phyloP scores from a whole-genome alignment of 2,113 vertebrate genomes.

The Ancistrus triradiatus region DNA sequence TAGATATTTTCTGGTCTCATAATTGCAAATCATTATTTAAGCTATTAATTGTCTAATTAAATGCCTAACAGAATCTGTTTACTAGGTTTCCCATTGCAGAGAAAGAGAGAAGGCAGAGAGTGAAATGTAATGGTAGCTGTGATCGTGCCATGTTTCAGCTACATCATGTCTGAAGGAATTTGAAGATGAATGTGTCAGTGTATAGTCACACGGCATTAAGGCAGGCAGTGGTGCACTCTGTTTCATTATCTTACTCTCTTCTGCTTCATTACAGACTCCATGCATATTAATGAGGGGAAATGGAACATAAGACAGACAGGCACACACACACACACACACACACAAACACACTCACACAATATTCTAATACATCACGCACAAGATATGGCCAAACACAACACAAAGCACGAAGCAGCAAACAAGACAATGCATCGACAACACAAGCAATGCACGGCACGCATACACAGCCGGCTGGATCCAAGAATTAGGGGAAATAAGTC shows the following conservation, averaged over 20 bases:
- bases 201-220: slow-evolving; percentile 66
- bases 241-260: slow-evolving; percentile 75
- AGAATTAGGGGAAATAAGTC: slow-evolving; percentile 71
- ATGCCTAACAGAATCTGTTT: slow-evolving; percentile 12
- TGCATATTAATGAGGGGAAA: slow-evolving; percentile 75
- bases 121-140: slow-evolving; percentile 44
- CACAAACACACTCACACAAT: slow-evolving; percentile 4
- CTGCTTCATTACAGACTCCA: slow-evolving; percentile 70
- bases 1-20: too few relatives aligned
- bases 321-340: slow-evolving; percentile 21
- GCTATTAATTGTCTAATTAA: slow-evolving; percentile 11
- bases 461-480: slow-evolving; percentile 55
- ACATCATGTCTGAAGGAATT: slow-evolving; percentile 53
- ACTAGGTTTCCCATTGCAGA: slow-evolving; percentile 4
- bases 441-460: slow-evolving; percentile 14
- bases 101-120: slow-evolving; percentile 12
- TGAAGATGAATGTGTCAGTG: slow-evolving; percentile 59
- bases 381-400: neutral
- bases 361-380: neutral
- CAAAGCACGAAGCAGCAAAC: slow-evolving; percentile 52
- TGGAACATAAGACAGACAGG: slow-evolving; percentile 61
- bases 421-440: slow-evolving; percentile 21
- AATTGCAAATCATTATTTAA: too few relatives aligned
- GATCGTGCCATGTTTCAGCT: slow-evolving; percentile 45
- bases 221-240: slow-evolving; percentile 59